Percentiles rank a stretch among this genome's conserved stretches.
Evolutionary conservation across 2,113 vertebrate genomes (phyloP).

Genomic region (Alligator sinensis): DNA sequence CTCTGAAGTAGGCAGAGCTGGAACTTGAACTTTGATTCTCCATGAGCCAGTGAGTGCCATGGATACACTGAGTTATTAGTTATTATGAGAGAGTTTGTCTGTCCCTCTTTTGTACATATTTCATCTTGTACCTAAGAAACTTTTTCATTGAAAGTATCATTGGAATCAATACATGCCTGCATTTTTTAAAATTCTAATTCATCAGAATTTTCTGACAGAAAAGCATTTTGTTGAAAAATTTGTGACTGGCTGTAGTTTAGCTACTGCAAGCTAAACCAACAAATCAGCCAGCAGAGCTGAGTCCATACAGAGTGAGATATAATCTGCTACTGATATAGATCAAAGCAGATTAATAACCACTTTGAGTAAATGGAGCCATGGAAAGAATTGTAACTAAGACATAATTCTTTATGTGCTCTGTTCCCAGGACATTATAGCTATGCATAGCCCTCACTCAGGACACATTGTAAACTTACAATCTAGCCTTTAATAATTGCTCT

Average conservation of each 20-base stretch:
- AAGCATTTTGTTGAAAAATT: not conserved
- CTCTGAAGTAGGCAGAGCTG: no score
- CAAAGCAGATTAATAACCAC: not conserved
- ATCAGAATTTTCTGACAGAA: not conserved
- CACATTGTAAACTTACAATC: slow-evolving; percentile 25
- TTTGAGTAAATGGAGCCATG: not conserved
- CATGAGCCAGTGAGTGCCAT: no score
- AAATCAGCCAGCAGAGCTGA: not conserved
- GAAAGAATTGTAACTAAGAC: slow-evolving; percentile 12
- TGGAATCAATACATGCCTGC: no score
- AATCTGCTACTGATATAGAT: not conserved
- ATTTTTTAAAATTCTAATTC: no score
- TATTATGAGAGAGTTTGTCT: no score
- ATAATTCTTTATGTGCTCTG: slow-evolving; percentile 30
- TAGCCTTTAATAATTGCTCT: slow-evolving; percentile 49
- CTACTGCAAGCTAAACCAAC: not conserved
- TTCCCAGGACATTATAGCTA: slow-evolving; percentile 22
- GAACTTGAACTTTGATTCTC: no score
- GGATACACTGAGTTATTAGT: no score
- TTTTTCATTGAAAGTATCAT: no score
- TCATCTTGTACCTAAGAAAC: no score
- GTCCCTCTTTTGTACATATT: no score
- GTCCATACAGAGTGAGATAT: not conserved
- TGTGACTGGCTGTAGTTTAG: not conserved
- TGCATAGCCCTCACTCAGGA: slow-evolving; percentile 10